phyloP scores from a whole-genome alignment of 2,797 vertebrate genomes.

The Falco berigora region DNA sequence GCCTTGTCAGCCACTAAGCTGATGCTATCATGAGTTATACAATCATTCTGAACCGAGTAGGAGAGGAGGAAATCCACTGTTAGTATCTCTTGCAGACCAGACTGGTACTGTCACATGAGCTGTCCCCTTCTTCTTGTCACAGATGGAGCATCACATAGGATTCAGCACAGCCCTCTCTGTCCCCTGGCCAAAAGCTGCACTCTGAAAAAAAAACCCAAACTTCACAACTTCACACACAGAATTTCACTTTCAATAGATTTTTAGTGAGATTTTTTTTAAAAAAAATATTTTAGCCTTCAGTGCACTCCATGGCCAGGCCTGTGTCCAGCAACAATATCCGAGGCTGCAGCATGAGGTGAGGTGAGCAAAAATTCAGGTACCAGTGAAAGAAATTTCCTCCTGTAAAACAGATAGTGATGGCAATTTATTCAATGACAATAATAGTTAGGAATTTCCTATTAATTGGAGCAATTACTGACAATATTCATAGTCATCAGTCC shows the following conservation, averaged over 20 bases:
- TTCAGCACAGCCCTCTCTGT: not conserved
- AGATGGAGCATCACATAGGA: rapidly evolving
- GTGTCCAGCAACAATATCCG: not conserved
- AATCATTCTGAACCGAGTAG: not conserved
- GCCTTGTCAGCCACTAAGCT: not conserved
- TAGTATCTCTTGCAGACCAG: not conserved
- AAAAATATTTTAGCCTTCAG: not conserved
- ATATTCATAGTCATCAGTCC: not conserved
- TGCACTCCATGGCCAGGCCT: not conserved
- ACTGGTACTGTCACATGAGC: not conserved
- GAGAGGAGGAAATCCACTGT: not conserved
- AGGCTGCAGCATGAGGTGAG: not conserved
- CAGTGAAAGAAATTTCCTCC: not conserved
- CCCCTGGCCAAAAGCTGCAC: not conserved
- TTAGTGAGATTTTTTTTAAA: not conserved
- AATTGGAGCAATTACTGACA: not conserved
- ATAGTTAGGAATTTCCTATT: not conserved
- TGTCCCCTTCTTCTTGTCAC: not conserved
- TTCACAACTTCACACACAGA: not conserved
- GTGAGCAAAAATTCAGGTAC: not conserved
- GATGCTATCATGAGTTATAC: not conserved
- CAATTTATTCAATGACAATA: not conserved
- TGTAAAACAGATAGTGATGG: not conserved
- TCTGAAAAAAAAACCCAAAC: not conserved
- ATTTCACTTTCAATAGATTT: not conserved